These are phyloP conservation scores for Acrocephalus arundinaceus DNA, from an alignment of 2,113 vertebrate species.

Conservation along the genomic window DNA sequence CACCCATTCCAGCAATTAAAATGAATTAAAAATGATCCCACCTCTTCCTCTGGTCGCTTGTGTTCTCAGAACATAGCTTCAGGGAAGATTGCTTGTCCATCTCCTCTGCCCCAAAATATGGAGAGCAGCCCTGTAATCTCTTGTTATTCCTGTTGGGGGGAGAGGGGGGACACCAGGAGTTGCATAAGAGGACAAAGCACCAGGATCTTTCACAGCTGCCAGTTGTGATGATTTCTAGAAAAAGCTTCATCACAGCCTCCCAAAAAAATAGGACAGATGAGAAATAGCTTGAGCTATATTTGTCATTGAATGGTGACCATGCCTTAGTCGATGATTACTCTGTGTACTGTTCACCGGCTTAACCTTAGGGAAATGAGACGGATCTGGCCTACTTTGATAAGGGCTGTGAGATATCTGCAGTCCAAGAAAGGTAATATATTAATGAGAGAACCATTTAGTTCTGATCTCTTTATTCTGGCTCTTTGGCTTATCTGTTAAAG, in stretches of 20 bases:
- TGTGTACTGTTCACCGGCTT: constrained; percentile 3
- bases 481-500: neutral
- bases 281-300: constrained; percentile 50
- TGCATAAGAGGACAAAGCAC: constrained; percentile 21
- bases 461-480: neutral
- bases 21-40: neutral
- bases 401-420: constrained; percentile 49
- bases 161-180: neutral
- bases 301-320: constrained; percentile 30
- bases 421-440: constrained; percentile 53
- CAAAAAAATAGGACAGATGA: constrained; percentile 14
- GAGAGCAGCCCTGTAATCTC: neutral
- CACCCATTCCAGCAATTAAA: neutral
- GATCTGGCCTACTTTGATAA: constrained; percentile 68
- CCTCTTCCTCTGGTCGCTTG: neutral
- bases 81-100: neutral
- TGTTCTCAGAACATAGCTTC: neutral
- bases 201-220: neutral
- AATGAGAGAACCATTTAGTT: neutral
- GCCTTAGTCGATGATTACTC: constrained; percentile 42
- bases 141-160: neutral
- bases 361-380: constrained; percentile 64
- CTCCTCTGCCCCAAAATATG: neutral
- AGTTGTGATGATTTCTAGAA: constrained; percentile 1
- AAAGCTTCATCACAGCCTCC: neutral